Conservation (phyloP, 2,113 vertebrate species). For the Anoplopoma fimbria region DNA sequence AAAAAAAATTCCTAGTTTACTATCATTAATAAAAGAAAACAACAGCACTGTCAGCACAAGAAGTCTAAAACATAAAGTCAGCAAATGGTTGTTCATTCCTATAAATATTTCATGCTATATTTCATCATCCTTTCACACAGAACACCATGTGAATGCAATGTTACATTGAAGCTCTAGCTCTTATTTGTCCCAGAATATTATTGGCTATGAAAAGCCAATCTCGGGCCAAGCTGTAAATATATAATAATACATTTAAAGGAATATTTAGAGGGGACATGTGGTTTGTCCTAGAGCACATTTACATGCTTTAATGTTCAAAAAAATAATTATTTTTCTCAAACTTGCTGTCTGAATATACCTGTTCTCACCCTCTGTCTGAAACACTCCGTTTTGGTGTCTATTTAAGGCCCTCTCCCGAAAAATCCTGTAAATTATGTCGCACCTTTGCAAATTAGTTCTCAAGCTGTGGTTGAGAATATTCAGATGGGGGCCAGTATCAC, state of each 20-base stretch:
- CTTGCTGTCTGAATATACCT: too few relatives aligned
- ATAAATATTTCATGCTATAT: not conserved
- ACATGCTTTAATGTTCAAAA: too few relatives aligned
- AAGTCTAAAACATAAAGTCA: conserved; percentile 10
- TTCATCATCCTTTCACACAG: not conserved
- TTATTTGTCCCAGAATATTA: not conserved
- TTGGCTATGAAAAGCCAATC: not conserved
- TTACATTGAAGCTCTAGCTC: not conserved
- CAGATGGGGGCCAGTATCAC: too few relatives aligned
- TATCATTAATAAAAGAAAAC: conserved; percentile 14
- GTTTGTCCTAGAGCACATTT: too few relatives aligned
- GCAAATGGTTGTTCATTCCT: not conserved
- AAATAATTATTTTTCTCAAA: too few relatives aligned
- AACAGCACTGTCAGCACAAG: not conserved
- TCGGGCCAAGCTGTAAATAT: not conserved
- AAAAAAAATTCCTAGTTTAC: conserved; percentile 32
- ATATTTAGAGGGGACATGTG: not conserved
- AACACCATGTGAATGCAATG: not conserved
- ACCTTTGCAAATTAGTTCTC: too few relatives aligned
- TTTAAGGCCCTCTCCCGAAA: too few relatives aligned
- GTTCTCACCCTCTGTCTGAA: too few relatives aligned
- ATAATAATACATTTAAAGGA: not conserved
- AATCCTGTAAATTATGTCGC: too few relatives aligned
- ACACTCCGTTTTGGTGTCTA: too few relatives aligned
- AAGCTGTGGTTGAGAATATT: too few relatives aligned